A percentile compares a stretch with the other conserved stretches of the same genome.
phyloP scores from a whole-genome alignment of 2,888 invertebrate genomes.

The Eutolmus rufibarbis region DNA sequence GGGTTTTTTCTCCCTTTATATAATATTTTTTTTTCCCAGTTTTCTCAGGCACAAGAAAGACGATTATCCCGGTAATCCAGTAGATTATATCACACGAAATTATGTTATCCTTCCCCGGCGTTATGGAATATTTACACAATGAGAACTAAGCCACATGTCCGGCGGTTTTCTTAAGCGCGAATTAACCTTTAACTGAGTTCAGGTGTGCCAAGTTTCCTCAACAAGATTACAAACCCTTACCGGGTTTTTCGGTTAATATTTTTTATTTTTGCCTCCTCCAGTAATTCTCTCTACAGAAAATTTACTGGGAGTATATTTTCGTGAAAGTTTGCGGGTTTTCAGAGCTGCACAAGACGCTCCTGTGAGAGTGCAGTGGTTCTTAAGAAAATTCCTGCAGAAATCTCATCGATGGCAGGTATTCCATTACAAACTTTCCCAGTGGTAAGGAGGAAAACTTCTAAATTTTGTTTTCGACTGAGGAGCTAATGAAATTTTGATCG shows the following conservation, averaged over 20 bases:
- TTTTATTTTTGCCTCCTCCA: not conserved
- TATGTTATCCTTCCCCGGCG: slow-evolving; percentile 6
- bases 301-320: not conserved
- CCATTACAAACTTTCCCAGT: not conserved
- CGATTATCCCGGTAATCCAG: slow-evolving; percentile 9
- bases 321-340: not conserved
- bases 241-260: not conserved
- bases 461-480: not conserved
- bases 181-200: not conserved
- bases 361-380: not conserved
- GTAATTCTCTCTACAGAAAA: not conserved
- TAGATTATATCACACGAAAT: slow-evolving; percentile 12
- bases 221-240: not conserved
- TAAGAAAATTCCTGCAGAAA: not conserved
- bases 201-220: not conserved
- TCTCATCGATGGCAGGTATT: not conserved
- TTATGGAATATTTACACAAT: slow-evolving; percentile 23
- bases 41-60: not conserved
- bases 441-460: not conserved
- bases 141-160: slow-evolving; percentile 14
- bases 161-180: not conserved
- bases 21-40: not conserved
- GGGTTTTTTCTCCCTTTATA: not conserved
- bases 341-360: not conserved
- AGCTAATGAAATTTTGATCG: not conserved